Base-by-base conservation (phyloP, 2,797 vertebrate species). In the Paguma larvata region DNA sequence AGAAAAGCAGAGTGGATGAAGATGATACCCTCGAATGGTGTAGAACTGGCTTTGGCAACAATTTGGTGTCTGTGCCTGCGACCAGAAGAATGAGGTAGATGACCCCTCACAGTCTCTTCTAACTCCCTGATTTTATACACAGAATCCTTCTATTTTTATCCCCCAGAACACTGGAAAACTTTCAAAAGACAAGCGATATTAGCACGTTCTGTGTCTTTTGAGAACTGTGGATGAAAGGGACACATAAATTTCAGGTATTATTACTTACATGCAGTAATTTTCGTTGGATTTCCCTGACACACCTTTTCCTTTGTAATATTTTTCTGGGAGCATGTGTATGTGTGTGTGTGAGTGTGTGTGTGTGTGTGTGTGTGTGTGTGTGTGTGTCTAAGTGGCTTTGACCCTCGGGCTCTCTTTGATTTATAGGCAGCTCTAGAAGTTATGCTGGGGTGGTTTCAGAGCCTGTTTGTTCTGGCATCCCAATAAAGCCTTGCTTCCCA, bases 391-490 rank as follows among this genome's bases (percentile, higher is more conserved):
- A 96, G 82, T 97, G 96, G 79, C 91, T 97, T 95, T 97, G 91
- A 94, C 96, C 95, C 89, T 72, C 88, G 65, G 98, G 96, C 96
- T 95, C 46, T 91, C 96, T 97, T 97, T 97, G 97, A 97, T 97
- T 97, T 97, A 97, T 95, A 97, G 94, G 75, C 89, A 95, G 51
- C 77, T 89, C 97, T 97, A 1, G 97, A 95, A 97, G 96, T 96
- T 96, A 70, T 94, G 94, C 73, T 68, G 85, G 82, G 91, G 86
- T 97, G 95, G 95, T 91, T 98, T 98, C 90, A 89, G 95, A 97
- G 94, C 56, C 91, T 97, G 95, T 97, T 98, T 98, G 86, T 97
- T 97, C 97, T 98, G 97, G 97, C 97, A 93, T 92, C 97, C 97
- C 96, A 97, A 97, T 97, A 98, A 98, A 98, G 95, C 67, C 83